These are phyloP conservation scores for Molorchus minor DNA, from an alignment of 2,888 invertebrate species.

Conservation along the genomic window DNA sequence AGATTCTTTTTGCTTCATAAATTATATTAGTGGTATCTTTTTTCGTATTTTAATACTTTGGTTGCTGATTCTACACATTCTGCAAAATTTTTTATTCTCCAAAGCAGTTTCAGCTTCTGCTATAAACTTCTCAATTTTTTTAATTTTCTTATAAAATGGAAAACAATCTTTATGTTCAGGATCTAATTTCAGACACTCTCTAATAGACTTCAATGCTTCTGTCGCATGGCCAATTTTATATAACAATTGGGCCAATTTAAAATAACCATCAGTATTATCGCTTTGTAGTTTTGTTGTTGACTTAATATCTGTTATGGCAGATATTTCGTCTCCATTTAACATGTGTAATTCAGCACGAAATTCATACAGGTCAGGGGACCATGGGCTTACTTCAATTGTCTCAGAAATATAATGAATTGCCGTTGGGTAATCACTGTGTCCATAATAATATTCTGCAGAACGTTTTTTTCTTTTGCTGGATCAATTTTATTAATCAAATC, in stretches of 20 bases:
- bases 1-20: constrained; percentile 77
- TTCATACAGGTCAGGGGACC: constrained; percentile 86
- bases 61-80: constrained; percentile 77
- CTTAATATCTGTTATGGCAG: constrained; percentile 90
- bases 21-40: constrained; percentile 75
- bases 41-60: constrained; percentile 74
- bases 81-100: constrained; percentile 70
- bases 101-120: constrained; percentile 72
- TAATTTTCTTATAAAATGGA: constrained; percentile 94
- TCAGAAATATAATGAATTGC: constrained; percentile 74
- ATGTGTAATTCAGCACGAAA: constrained; percentile 88
- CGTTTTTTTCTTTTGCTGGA: constrained; percentile 71
- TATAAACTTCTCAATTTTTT: constrained; percentile 87
- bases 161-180: constrained; percentile 98
- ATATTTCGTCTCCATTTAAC: constrained; percentile 77
- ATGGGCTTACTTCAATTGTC: constrained; percentile 85
- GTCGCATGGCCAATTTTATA: constrained; percentile 93
- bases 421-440: constrained; percentile 66
- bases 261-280: constrained; percentile 90
- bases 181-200: constrained; percentile 96
- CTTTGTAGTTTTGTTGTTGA: constrained; percentile 89
- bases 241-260: constrained; percentile 82
- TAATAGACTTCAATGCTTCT: constrained; percentile 89
- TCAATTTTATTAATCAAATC: constrained; percentile 74
- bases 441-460: constrained; percentile 71